These are phyloP conservation scores for Xenus cinereus DNA, from an alignment of 2,113 vertebrate species.

Conservation along the genomic window DNA sequence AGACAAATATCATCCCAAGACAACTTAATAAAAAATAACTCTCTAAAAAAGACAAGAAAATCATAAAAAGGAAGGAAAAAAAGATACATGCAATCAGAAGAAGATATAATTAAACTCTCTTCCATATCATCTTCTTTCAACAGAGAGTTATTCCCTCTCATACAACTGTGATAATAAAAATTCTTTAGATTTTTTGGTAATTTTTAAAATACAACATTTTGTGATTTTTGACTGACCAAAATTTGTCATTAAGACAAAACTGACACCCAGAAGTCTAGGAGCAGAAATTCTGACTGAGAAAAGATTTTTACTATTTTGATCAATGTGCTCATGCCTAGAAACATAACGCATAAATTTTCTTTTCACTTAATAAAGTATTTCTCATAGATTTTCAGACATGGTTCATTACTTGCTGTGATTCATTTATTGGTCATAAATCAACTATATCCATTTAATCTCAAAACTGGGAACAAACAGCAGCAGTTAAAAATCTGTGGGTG, in stretches of 20 bases:
- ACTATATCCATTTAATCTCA: neutral
- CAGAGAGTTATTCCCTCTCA: neutral
- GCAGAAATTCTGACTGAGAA: neutral
- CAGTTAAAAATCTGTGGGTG: neutral
- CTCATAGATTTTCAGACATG: neutral
- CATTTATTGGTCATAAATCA: neutral
- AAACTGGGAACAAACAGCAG: neutral
- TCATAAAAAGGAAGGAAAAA: neutral
- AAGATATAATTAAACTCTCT: neutral
- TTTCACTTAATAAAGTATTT: neutral
- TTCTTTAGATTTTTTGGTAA: neutral
- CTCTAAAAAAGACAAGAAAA: neutral
- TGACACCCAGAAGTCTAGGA: neutral
- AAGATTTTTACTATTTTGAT: neutral
- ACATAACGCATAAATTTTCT: neutral
- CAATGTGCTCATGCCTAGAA: neutral
- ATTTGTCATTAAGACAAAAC: neutral
- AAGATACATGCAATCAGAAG: neutral
- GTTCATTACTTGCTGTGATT: neutral
- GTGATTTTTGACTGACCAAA: neutral
- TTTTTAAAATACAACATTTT: neutral
- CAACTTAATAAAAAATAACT: neutral
- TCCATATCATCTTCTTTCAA: neutral
- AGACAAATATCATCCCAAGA: neutral
- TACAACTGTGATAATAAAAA: neutral